These are phyloP conservation scores for Syngnathus typhle DNA, from an alignment of 2,113 vertebrate species.

Conservation along the genomic window DNA sequence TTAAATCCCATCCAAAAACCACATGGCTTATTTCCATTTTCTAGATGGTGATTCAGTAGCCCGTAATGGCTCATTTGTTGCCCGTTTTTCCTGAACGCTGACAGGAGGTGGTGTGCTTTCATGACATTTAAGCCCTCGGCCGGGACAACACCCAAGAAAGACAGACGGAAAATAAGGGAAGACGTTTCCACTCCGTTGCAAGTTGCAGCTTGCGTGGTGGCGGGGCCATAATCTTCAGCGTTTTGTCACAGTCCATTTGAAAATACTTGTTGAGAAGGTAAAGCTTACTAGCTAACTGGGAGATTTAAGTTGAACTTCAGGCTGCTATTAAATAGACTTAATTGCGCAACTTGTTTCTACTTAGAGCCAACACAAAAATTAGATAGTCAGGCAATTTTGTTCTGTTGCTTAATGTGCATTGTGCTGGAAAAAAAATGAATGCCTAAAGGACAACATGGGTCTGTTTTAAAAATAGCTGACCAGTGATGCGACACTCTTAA, in stretches of 20 bases:
- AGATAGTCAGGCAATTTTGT: no score
- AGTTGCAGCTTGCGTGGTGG: slow-evolving; percentile 40
- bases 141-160: slow-evolving; percentile 49
- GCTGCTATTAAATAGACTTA: not conserved
- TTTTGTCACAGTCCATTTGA: slow-evolving; percentile 33
- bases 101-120: slow-evolving; percentile 9
- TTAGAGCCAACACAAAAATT: not conserved
- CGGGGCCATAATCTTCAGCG: slow-evolving; percentile 17
- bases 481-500: no score
- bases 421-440: no score
- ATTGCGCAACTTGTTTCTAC: not conserved
- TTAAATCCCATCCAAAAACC: not conserved
- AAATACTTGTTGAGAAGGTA: not conserved
- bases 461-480: no score
- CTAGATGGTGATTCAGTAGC: not conserved
- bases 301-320: not conserved
- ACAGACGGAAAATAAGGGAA: slow-evolving; percentile 30
- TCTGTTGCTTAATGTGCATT: no score
- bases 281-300: not conserved
- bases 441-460: no score
- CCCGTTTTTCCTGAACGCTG: not conserved
- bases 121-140: slow-evolving; percentile 43
- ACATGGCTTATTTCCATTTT: not conserved
- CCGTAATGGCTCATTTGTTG: not conserved
- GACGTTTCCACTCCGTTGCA: slow-evolving; percentile 28